Conservation (phyloP, 2,797 vertebrate species). For the Neosilurus mollespiculum region DNA sequence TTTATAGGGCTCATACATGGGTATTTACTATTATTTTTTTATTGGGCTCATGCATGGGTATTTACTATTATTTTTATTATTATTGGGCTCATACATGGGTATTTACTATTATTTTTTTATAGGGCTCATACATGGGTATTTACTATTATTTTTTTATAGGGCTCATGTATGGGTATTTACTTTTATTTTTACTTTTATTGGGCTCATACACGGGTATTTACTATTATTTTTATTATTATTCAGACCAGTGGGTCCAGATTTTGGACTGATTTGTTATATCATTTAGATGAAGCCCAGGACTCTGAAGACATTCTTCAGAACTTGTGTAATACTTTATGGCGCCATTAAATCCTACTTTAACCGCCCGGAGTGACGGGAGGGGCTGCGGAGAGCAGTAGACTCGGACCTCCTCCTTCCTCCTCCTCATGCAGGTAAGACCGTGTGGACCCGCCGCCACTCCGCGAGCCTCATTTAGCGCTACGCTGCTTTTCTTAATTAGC, state of each 20-base stretch:
- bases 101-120: too few species aligned
- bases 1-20: too few species aligned
- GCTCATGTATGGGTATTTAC: too few species aligned
- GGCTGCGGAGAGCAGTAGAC: conserved; percentile 6
- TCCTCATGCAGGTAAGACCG: conserved; percentile 87
- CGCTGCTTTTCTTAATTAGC: conserved; percentile 99
- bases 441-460: conserved; percentile 79
- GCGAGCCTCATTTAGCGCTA: conserved; percentile 99
- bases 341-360: background rate
- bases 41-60: too few species aligned
- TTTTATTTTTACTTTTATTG: too few species aligned
- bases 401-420: conserved; percentile 17
- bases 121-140: too few species aligned
- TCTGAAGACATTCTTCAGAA: background rate
- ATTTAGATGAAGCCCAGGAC: background rate
- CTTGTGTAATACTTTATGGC: background rate
- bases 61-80: too few species aligned
- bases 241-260: background rate
- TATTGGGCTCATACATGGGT: too few species aligned
- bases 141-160: too few species aligned
- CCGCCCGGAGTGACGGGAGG: conserved; percentile 10
- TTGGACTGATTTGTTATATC: too few species aligned
- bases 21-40: too few species aligned
- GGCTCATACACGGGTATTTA: too few species aligned
- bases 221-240: background rate